Percentiles rank a stretch among this genome's conserved stretches.
These are phyloP conservation scores for Chorisops tibialis DNA, from an alignment of 2,888 invertebrate genomes.

Conservation along the genomic window DNA sequence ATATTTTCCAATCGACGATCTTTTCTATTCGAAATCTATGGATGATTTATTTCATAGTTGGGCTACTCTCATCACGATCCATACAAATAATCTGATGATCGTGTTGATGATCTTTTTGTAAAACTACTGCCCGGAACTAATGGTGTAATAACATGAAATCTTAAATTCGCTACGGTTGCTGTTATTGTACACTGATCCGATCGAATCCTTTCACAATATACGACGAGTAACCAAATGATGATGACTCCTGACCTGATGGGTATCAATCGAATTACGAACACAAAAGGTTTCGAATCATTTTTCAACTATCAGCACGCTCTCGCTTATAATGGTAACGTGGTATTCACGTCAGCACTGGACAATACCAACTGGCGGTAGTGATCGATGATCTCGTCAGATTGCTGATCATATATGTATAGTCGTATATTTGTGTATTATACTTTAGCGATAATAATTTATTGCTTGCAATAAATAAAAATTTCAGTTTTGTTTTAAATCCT, in stretches of 20 bases:
- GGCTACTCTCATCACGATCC: constrained; percentile 4
- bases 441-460: constrained; percentile 1
- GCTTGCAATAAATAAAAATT: constrained; percentile 3
- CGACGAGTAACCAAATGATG: constrained; percentile 4
- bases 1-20: too few species aligned
- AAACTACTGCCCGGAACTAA: constrained; percentile 26
- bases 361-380: neutral
- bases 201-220: constrained; percentile 26
- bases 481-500: too few species aligned
- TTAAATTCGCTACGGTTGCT: constrained; percentile 26
- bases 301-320: neutral
- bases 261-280: constrained; percentile 4
- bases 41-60: constrained; percentile 17
- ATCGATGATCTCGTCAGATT: constrained; percentile 11
- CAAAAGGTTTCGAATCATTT: constrained; percentile 5
- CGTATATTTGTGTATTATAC: too few species aligned
- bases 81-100: constrained; percentile 19
- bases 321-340: neutral
- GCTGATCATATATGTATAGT: constrained; percentile 12
- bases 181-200: constrained; percentile 17
- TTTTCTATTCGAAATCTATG: too few species aligned
- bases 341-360: constrained; percentile 14
- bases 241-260: constrained; percentile 4
- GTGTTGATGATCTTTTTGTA: constrained; percentile 24
- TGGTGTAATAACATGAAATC: constrained; percentile 28